A percentile compares a stretch with the other conserved stretches of the same genome.
Conservation (phyloP, 2,113 vertebrate genomes). For the Caracal caracal region DNA sequence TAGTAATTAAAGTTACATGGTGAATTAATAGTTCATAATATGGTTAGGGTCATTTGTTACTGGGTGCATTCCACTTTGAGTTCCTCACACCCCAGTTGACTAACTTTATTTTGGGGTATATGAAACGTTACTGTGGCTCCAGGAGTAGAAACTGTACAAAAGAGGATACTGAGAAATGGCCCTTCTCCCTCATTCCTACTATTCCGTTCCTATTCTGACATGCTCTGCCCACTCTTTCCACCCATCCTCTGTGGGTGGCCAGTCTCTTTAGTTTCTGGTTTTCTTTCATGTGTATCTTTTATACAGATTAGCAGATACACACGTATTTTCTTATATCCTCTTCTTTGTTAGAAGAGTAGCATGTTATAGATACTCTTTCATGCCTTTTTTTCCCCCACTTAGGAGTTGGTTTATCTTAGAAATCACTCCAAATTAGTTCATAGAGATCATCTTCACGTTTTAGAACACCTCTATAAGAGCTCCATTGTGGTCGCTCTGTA, state of each 20-base stretch:
- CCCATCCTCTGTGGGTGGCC: too few species aligned
- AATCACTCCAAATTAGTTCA: neutral
- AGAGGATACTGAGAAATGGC: neutral
- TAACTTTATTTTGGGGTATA: neutral
- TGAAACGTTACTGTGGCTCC: neutral
- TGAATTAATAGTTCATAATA: neutral
- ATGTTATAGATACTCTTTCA: neutral
- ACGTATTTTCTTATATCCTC: neutral
- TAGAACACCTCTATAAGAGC: neutral
- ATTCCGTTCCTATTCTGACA: neutral
- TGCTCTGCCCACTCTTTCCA: too few species aligned
- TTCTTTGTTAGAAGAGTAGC: neutral
- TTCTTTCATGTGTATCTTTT: neutral
- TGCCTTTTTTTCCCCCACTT: neutral
- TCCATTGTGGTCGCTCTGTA: accelerated
- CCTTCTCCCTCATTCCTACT: too few species aligned
- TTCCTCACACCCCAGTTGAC: neutral
- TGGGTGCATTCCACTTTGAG: neutral
- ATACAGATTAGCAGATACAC: neutral
- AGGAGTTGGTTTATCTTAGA: neutral
- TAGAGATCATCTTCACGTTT: neutral
- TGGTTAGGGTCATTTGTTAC: neutral
- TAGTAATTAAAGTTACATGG: neutral
- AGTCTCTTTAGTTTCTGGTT: neutral
- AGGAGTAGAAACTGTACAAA: neutral